Percentiles rank a stretch among this genome's conserved stretches.
phyloP scores from a whole-genome alignment of 1,140 invertebrate species.

The Calephelis nemesis region DNA sequence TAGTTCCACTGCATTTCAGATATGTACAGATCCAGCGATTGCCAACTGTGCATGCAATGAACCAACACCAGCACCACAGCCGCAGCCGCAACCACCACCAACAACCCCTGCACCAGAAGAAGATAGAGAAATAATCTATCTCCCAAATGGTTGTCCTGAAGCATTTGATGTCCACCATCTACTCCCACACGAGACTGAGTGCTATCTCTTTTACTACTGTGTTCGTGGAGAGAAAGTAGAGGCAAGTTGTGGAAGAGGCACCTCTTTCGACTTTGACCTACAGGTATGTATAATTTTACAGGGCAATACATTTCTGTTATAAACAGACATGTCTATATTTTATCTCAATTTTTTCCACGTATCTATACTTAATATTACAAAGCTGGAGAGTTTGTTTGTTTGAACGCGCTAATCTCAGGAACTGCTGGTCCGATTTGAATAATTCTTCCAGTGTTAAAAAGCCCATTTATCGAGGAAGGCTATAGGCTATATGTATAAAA shows the following conservation, averaged over 20 bases:
- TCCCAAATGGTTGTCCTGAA: slow-evolving; percentile 37
- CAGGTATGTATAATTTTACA: slow-evolving; percentile 26
- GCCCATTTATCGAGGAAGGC: too few relatives aligned
- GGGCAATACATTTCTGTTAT: too few relatives aligned
- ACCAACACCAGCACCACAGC: slow-evolving; percentile 20
- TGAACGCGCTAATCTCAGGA: too few relatives aligned
- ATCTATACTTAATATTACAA: too few relatives aligned
- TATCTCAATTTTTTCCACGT: too few relatives aligned
- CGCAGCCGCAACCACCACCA: neutral
- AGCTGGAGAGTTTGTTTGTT: too few relatives aligned
- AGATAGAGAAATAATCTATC: slow-evolving; percentile 18
- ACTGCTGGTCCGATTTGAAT: too few relatives aligned
- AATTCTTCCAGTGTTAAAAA: too few relatives aligned
- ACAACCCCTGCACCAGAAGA: slow-evolving; percentile 1
- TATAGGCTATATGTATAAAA: too few relatives aligned
- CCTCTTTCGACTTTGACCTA: slow-evolving; percentile 28
- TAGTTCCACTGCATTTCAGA: slow-evolving; percentile 22
- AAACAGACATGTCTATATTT: too few relatives aligned
- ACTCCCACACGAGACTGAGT: slow-evolving; percentile 45
- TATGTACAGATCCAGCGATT: slow-evolving; percentile 17
- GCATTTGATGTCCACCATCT: slow-evolving; percentile 32
- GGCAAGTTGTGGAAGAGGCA: slow-evolving; percentile 30
- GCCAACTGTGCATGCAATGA: slow-evolving; percentile 26
- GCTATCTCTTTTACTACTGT: slow-evolving; percentile 47
- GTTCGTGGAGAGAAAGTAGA: slow-evolving; percentile 35